These are phyloP conservation scores for Mizuhopecten yessoensis DNA, from an alignment of 1,140 invertebrate genomes.

Conservation along the genomic window DNA sequence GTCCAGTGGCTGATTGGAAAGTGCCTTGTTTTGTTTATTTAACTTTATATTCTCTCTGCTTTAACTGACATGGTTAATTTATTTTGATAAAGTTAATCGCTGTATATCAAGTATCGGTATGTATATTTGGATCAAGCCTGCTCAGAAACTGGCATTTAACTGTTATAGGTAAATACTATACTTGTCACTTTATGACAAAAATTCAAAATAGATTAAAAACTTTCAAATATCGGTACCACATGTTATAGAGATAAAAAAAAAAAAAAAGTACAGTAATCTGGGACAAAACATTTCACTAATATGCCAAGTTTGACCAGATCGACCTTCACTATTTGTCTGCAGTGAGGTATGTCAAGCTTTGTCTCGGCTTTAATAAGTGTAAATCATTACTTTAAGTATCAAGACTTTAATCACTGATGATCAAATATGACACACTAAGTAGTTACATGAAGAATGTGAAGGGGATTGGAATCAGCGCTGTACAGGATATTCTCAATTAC, in stretches of 20 bases:
- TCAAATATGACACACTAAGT: neutral
- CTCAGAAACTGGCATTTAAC: neutral
- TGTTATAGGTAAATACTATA: neutral
- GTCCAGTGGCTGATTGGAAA: constrained; percentile 12
- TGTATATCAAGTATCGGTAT: neutral
- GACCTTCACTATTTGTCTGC: neutral
- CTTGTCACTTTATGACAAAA: constrained; percentile 34
- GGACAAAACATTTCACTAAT: too few relatives aligned
- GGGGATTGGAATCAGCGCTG: neutral
- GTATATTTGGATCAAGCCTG: neutral
- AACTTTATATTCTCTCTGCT: neutral
- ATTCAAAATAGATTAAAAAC: neutral
- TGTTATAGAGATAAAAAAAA: neutral
- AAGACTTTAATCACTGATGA: neutral
- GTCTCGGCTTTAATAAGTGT: neutral
- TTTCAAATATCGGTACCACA: constrained; percentile 5
- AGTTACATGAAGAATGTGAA: neutral
- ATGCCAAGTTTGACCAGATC: neutral
- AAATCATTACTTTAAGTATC: neutral
- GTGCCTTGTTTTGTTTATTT: neutral
- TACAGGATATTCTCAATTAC: constrained; percentile 34
- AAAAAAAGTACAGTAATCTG: neutral
- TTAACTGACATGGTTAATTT: constrained; percentile 39
- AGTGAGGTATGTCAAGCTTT: neutral
- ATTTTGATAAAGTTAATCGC: constrained; percentile 30